Evolutionary conservation across 1,140 invertebrate species (phyloP).

Genomic region (Zaprionus ornatus): DNA sequence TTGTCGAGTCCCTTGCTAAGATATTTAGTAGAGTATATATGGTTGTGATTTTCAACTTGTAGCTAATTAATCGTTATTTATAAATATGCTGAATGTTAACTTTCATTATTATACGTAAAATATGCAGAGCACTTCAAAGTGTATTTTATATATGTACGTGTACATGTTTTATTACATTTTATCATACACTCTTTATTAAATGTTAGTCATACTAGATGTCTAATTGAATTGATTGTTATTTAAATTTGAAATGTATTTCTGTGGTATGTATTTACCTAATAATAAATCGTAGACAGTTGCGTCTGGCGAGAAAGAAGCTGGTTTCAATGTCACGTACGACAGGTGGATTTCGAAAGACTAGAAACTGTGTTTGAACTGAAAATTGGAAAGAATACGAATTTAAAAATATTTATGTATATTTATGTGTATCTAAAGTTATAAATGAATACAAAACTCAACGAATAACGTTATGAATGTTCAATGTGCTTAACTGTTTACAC

Average conservation of each 20-base stretch:
- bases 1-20: slow-evolving; percentile 13
- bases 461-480: slow-evolving; percentile 37
- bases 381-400: slow-evolving; percentile 64
- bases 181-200: slow-evolving; percentile 40
- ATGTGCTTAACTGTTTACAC: slow-evolving; percentile 19
- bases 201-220: slow-evolving; percentile 33
- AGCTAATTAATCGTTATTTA: slow-evolving; percentile 9
- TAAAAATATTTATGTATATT: slow-evolving; percentile 52
- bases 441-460: not conserved
- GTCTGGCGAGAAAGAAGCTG: slow-evolving; percentile 11
- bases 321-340: slow-evolving; percentile 46
- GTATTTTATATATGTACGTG: slow-evolving; percentile 38
- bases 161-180: slow-evolving; percentile 25
- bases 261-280: slow-evolving; percentile 14
- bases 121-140: not conserved
- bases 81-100: slow-evolving; percentile 3
- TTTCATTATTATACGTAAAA: not conserved
- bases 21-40: slow-evolving; percentile 28
- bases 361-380: slow-evolving; percentile 49
- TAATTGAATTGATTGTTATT: slow-evolving; percentile 55
- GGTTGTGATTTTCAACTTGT: slow-evolving; percentile 47
- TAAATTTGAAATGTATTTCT: slow-evolving; percentile 34
- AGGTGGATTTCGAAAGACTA: slow-evolving; percentile 35
- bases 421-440: slow-evolving; percentile 42
- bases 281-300: not conserved